These are phyloP conservation scores for Toxotes lorentzi DNA, from an alignment of 2,797 vertebrate genomes.

Conservation along the genomic window DNA sequence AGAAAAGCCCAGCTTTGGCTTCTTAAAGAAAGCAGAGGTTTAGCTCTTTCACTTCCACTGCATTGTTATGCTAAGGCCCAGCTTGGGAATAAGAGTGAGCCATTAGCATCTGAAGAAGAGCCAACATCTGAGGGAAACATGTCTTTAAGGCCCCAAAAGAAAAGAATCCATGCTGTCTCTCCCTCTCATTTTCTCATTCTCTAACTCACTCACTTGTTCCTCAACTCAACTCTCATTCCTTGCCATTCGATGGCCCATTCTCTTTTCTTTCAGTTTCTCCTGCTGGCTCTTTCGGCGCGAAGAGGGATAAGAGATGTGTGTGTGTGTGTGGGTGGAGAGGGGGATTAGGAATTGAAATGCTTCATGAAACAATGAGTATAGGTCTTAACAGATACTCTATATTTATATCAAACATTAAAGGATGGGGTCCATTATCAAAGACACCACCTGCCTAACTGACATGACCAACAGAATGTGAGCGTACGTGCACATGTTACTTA, in stretches of 20 bases:
- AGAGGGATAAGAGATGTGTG: constrained; percentile 63
- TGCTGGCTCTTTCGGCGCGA: constrained; percentile 78
- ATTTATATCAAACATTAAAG: constrained; percentile 39
- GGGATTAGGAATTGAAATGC: constrained; percentile 63
- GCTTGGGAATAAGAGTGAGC: constrained; percentile 85
- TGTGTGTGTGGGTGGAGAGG: constrained; percentile 43
- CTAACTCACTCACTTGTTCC: constrained; percentile 81
- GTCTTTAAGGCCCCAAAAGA: constrained; percentile 85
- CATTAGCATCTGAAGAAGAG: constrained; percentile 91
- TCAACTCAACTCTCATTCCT: constrained; percentile 81
- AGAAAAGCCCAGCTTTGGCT: constrained; percentile 88
- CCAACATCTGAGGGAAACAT: constrained; percentile 88
- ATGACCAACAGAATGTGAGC: background rate
- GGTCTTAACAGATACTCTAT: constrained; percentile 40
- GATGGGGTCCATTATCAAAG: background rate
- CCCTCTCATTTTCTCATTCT: constrained; percentile 85
- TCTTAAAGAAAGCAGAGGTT: constrained; percentile 89
- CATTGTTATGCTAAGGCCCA: constrained; percentile 89
- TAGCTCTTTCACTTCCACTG: constrained; percentile 88
- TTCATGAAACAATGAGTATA: constrained; percentile 62
- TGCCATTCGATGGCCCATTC: constrained; percentile 70
- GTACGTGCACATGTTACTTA: background rate
- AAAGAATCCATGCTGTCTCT: constrained; percentile 86
- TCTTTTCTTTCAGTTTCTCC: constrained; percentile 74
- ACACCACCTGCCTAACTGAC: background rate